Percentiles rank a stretch among this genome's conserved stretches.
phyloP scores from a whole-genome alignment of 2,113 vertebrate genomes.

The Apodemus speciosus region DNA sequence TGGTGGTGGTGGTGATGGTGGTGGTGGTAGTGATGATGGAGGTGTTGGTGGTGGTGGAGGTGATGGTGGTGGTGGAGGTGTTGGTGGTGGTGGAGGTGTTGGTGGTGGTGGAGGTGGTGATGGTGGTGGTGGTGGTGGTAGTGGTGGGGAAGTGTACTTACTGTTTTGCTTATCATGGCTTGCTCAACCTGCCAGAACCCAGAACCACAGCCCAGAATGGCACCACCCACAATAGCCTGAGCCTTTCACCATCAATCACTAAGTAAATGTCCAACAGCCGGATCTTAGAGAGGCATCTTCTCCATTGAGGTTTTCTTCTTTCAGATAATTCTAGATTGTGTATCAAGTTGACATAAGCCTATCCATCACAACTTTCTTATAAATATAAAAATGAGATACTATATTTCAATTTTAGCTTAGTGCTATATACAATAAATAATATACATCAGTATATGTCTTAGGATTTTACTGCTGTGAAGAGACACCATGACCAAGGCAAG shows the following conservation, averaged over 20 bases:
- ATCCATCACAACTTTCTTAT: neutral
- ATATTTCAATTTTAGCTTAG: slow-evolving; percentile 1
- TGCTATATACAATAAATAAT: slow-evolving; percentile 5
- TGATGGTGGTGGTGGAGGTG: too few species aligned
- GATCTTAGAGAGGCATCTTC: neutral
- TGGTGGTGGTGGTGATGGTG: too few species aligned
- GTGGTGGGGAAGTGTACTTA: too few species aligned
- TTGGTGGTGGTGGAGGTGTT: too few species aligned
- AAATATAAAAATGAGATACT: neutral
- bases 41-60: too few species aligned
- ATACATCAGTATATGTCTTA: neutral
- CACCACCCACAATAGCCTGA: neutral
- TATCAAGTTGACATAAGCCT: neutral
- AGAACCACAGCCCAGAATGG: neutral
- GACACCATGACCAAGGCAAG: too few species aligned
- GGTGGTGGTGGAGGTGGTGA: too few species aligned
- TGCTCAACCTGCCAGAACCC: neutral
- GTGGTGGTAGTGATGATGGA: too few species aligned
- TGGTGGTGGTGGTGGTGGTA: too few species aligned
- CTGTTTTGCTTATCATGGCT: neutral
- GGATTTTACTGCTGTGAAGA: too few species aligned
- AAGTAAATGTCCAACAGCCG: neutral
- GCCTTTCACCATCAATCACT: neutral
- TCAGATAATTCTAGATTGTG: neutral
- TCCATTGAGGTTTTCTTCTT: neutral